Conservation (phyloP, 1,140 invertebrate genomes). For the Temnothorax nylanderi region DNA sequence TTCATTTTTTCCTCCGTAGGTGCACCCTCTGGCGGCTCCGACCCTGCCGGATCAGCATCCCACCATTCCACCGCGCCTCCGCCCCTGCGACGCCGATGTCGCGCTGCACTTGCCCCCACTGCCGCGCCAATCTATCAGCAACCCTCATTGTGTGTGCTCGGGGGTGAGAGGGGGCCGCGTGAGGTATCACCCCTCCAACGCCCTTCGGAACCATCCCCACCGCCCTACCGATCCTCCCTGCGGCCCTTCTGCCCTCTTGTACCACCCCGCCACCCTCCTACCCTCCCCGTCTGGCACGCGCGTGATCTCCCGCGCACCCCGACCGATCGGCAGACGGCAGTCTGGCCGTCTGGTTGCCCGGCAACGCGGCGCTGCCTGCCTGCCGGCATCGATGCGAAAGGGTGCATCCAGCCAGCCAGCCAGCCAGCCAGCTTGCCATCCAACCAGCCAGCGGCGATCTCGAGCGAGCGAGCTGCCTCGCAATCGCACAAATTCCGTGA, state of each 20-base stretch:
- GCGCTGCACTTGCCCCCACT: constrained; percentile 35
- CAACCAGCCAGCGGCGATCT: background rate
- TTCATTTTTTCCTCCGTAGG: constrained; percentile 39
- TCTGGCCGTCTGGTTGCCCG: constrained; percentile 80
- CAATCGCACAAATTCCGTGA: constrained; percentile 4
- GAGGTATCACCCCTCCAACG: background rate
- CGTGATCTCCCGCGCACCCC: constrained; percentile 66
- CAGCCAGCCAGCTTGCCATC: background rate
- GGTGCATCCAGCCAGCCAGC: constrained; percentile 62
- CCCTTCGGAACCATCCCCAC: background rate
- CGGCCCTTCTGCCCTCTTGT: constrained; percentile 51
- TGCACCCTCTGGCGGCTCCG: constrained; percentile 34
- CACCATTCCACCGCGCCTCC: background rate
- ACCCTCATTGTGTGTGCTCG: constrained; percentile 38
- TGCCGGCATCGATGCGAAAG: constrained; percentile 71
- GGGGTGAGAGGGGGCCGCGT: too few species aligned
- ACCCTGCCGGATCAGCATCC: constrained; percentile 31
- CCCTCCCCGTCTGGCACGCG: constrained; percentile 31
- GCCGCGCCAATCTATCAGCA: background rate
- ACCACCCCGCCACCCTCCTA: background rate
- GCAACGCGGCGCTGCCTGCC: constrained; percentile 77
- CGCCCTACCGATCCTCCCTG: background rate
- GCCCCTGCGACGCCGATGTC: background rate
- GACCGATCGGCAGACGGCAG: constrained; percentile 76
- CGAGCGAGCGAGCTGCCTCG: background rate